Evolutionary conservation across 1,140 invertebrate genomes (phyloP), one percentile per base, ranked within the genome.

Genomic region (Hypsibius dujardini): DNA sequence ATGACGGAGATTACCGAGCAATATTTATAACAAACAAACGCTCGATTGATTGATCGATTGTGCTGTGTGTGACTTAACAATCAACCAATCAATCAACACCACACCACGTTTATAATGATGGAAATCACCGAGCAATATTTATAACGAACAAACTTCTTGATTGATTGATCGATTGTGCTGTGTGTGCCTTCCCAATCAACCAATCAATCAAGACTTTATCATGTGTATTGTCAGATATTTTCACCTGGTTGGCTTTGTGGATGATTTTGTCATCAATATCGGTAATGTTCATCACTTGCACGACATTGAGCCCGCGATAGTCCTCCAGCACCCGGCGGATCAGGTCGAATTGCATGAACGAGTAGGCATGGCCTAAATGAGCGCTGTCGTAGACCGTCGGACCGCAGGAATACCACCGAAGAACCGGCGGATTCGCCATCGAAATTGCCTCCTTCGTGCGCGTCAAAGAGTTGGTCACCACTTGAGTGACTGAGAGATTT

Each of bases 221-320:
- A 28, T 28, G 28, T 28, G 28, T 28, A 28, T 28, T 28, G 28
- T 28, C 28, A 0, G 28, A 28, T 28, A 28, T 28, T 28, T 59
- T 72, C 75, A 82, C 80, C 72, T 85, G 80, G 1, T 82, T 80
- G 1, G 87, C 84, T 76, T 83, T 85, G 67, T 80, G 82, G 50
- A 98, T 94, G 72, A 96, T 95, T 83, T 95, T 96, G 79, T 95
- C 91, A 83, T 96, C 92, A 72, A 96, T 89, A 80, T 96, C 90
- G 1, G 92, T 96, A 40, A 97, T 85, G 73, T 92, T 90, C 88
- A 95, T 91, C 0, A 87, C 85, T 1, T 86, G 84, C 42, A 92
- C 80, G 15, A 92, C 80, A 78, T 89, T 86, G 28, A 90, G 82
- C 74, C 88, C 84, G 75, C 90, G 90, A 76, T 87, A 84, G 71